Conservation (phyloP, 1,140 invertebrate species). For the Bilobella aurantiaca region DNA sequence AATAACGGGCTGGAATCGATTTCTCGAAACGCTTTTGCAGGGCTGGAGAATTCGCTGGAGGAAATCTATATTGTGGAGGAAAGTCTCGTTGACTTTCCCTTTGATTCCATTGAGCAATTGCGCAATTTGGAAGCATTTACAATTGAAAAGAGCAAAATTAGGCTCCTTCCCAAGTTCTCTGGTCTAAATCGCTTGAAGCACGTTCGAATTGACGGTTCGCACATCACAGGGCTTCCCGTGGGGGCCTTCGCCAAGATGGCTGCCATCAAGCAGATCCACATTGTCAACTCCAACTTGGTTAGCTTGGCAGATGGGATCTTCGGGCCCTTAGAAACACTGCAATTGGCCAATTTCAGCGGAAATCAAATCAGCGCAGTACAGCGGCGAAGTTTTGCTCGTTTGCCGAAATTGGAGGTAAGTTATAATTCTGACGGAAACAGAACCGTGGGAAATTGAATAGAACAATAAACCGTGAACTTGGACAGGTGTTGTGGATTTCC, state of each 20-base stretch:
- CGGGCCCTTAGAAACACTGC: slow-evolving; percentile 58
- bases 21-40: slow-evolving; percentile 63
- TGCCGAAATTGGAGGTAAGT: slow-evolving; percentile 58
- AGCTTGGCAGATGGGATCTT: slow-evolving; percentile 61
- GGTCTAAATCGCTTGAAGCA: slow-evolving; percentile 37
- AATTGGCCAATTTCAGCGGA: slow-evolving; percentile 61
- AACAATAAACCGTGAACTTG: background rate
- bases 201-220: slow-evolving; percentile 53
- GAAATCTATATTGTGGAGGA: slow-evolving; percentile 76
- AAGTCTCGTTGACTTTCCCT: slow-evolving; percentile 60
- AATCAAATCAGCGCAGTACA: slow-evolving; percentile 70
- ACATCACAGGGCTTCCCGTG: slow-evolving; percentile 56
- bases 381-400: slow-evolving; percentile 56
- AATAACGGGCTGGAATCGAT: slow-evolving; percentile 71
- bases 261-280: slow-evolving; percentile 60
- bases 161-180: slow-evolving; percentile 35
- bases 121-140: slow-evolving; percentile 69
- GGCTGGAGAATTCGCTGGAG: slow-evolving; percentile 59
- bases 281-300: slow-evolving; percentile 53
- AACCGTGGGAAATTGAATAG: background rate
- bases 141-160: slow-evolving; percentile 32
- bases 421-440: slow-evolving; percentile 1
- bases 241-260: slow-evolving; percentile 60
- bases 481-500: slow-evolving; percentile 24
- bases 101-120: slow-evolving; percentile 62